These are phyloP conservation scores for Athene noctua DNA, from an alignment of 2,113 vertebrate species.

Conservation along the genomic window DNA sequence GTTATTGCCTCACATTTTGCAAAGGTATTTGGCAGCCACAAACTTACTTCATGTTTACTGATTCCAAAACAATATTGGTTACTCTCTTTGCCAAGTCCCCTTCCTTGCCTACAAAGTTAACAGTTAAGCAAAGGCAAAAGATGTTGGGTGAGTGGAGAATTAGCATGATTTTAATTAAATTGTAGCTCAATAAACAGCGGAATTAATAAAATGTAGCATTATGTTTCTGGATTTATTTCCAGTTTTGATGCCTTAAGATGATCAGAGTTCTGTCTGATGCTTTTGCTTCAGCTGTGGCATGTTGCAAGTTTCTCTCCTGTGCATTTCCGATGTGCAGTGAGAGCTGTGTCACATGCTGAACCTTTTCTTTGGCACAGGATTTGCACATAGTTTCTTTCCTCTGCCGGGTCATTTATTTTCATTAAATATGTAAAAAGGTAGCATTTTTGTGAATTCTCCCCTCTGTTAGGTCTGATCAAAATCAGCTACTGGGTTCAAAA, in stretches of 20 bases:
- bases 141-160: neutral
- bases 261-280: neutral
- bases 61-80: neutral
- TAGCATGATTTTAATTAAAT: neutral
- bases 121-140: neutral
- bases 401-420: neutral
- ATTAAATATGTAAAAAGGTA: neutral
- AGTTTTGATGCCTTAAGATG: neutral
- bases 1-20: neutral
- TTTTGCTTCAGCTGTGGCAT: neutral
- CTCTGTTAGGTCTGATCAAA: neutral
- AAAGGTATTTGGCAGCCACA: neutral
- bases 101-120: neutral
- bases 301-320: neutral
- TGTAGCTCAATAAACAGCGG: neutral
- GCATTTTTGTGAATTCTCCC: neutral
- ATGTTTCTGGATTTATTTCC: neutral
- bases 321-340: neutral
- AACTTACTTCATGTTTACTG: neutral
- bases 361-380: neutral
- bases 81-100: neutral
- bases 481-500: neutral
- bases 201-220: neutral
- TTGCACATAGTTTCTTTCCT: neutral
- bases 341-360: accelerated